These are phyloP conservation scores for Halcyon leucocephala DNA, from an alignment of 2,797 vertebrate species.

Conservation along the genomic window DNA sequence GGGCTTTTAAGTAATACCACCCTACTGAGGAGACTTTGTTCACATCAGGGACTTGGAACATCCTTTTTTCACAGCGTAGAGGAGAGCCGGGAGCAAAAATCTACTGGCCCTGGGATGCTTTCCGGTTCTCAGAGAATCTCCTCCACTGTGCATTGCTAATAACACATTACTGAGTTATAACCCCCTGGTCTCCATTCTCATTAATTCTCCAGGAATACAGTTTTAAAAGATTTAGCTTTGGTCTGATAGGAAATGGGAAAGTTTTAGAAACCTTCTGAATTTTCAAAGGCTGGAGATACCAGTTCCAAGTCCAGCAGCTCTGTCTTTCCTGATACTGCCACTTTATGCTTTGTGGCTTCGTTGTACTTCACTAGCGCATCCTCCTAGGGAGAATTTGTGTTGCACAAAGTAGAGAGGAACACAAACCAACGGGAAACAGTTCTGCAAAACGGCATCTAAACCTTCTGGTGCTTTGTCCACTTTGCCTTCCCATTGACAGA, in stretches of 20 bases:
- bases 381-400: neutral
- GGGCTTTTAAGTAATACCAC: neutral
- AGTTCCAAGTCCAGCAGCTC: neutral
- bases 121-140: neutral
- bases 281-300: neutral
- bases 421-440: neutral
- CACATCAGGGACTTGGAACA: neutral
- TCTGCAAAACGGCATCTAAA: neutral
- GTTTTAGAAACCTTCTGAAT: neutral
- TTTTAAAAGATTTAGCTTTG: neutral
- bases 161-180: accelerated
- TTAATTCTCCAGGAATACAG: neutral
- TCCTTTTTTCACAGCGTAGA: neutral
- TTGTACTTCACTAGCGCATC: neutral
- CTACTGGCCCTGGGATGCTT: neutral
- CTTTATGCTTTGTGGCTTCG: neutral
- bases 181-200: neutral
- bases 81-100: neutral
- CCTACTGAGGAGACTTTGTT: neutral
- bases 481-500: neutral
- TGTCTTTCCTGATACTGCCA: neutral
- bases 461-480: neutral
- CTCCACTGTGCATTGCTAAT: neutral
- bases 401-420: neutral
- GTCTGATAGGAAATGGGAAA: neutral